phyloP scores from a whole-genome alignment of 2,113 vertebrate species.

The Cololabis saira region DNA sequence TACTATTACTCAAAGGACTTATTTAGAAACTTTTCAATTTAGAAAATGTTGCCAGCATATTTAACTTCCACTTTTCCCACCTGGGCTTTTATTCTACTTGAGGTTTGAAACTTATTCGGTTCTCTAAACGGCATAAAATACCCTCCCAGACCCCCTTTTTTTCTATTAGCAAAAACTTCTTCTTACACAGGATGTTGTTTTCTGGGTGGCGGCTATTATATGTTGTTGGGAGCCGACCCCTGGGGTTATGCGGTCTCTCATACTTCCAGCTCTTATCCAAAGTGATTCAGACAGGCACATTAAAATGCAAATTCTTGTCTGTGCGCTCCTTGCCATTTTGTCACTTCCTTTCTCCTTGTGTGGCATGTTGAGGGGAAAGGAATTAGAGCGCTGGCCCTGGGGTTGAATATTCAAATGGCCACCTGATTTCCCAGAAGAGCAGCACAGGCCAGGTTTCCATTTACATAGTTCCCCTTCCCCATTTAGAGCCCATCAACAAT shows the following conservation, averaged over 20 bases:
- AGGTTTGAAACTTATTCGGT: conserved; percentile 23
- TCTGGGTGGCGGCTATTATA: conserved; percentile 61
- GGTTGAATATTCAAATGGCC: conserved; percentile 84
- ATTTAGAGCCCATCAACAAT: conserved; percentile 62
- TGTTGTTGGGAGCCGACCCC: conserved; percentile 66
- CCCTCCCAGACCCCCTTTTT: not conserved
- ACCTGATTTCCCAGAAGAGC: conserved; percentile 73
- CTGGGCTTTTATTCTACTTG: not conserved
- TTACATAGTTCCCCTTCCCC: conserved; percentile 59
- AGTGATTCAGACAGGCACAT: conserved; percentile 85
- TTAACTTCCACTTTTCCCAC: not conserved
- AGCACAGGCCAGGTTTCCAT: conserved; percentile 58
- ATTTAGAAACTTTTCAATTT: not conserved
- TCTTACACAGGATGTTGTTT: conserved; percentile 58
- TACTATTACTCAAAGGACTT: not conserved
- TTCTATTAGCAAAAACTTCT: conserved; percentile 46
- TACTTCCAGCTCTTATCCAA: conserved; percentile 61
- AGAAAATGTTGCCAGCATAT: not conserved
- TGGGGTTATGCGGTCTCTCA: conserved; percentile 62
- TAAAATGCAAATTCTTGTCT: conserved; percentile 93
- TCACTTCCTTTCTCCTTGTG: conserved; percentile 90
- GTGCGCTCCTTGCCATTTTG: conserved; percentile 81
- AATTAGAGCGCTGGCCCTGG: conserved; percentile 88
- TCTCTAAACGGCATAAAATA: conserved; percentile 18
- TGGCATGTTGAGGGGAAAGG: conserved; percentile 84